Evolutionary conservation across 2,113 vertebrate species (phyloP).

Genomic region (Meles meles): DNA sequence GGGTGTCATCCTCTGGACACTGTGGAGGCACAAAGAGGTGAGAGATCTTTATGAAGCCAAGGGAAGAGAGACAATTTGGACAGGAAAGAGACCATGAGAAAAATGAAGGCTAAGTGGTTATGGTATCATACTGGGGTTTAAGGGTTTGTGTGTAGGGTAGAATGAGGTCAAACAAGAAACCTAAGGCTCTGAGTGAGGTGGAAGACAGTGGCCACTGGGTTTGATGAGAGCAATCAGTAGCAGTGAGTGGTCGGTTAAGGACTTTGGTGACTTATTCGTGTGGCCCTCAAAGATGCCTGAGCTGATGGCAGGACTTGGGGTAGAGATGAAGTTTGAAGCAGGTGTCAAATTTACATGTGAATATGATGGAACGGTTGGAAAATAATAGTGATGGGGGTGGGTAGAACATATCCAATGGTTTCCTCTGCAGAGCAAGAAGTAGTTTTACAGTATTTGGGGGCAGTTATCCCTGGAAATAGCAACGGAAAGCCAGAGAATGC

Average conservation of each 20-base stretch:
- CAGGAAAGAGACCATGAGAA: neutral
- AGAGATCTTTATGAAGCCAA: neutral
- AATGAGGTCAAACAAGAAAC: neutral
- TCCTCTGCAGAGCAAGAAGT: neutral
- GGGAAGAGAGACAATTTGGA: neutral
- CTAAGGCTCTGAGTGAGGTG: neutral
- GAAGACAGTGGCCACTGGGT: neutral
- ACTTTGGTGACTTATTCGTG: neutral
- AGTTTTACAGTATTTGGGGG: neutral
- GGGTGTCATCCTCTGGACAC: neutral
- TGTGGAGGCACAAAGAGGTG: neutral
- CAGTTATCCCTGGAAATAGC: neutral
- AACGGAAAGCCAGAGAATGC: neutral
- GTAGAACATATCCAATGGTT: neutral
- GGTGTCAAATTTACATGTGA: neutral
- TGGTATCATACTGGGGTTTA: neutral
- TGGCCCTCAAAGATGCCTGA: neutral
- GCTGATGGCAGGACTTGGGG: neutral
- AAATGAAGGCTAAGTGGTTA: neutral
- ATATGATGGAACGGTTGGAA: neutral
- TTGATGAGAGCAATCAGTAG: neutral
- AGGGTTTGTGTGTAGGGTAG: neutral
- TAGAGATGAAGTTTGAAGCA: neutral
- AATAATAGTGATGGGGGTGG: neutral
- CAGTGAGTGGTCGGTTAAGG: neutral